Evolutionary conservation across 1,140 invertebrate genomes (phyloP), one percentile per base, ranked within the genome.

Genomic region (Halyomorpha halys): DNA sequence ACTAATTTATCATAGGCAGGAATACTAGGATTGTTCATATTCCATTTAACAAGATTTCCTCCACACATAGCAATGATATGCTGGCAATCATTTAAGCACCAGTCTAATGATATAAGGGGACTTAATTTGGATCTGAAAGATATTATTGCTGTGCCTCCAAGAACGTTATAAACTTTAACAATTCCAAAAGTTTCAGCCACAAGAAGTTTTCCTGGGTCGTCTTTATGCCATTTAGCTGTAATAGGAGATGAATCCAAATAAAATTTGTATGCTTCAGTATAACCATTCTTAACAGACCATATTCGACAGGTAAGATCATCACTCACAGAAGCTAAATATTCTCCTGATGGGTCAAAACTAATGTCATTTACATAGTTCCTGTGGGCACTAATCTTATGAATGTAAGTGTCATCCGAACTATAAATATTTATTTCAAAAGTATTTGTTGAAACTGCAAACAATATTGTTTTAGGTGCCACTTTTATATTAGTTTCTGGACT

Each of bases 281-380:
- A 75, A 60, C 79, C 78, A 47, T 81, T 78, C 49, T 77, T 73
- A 0, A 76, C 71, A 49, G 74, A 76, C 86, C 86, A 90, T 21
- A 90, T 73, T 69, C 81, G 80, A 71, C 86, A 88, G 0, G 84
- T 85, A 49, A 83, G 80, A 73, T 90, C 88, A 75, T 90, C 87
- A 66, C 86, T 86, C 14, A 83, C 83, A 47, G 86, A 88, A 18
- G 85, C 86, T 45, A 90, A 69, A 62, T 80, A 76, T 44, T 81
- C 78, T 23, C 86, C 87, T 54, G 82, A 80, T 9, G 82, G 80
- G 69, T 88, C 85, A 78, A 82, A 90, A 34, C 80, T 75, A 23
- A 89, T 72, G 51, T 79, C 78, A 73, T 90, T 90, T 0, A 89
- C 79, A 71, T 86, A 90, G 73, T 81, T 81, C 34, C 71, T 81